These are phyloP conservation scores for Berghia stephanieae DNA, from an alignment of 1,140 invertebrate species.

Conservation along the genomic window DNA sequence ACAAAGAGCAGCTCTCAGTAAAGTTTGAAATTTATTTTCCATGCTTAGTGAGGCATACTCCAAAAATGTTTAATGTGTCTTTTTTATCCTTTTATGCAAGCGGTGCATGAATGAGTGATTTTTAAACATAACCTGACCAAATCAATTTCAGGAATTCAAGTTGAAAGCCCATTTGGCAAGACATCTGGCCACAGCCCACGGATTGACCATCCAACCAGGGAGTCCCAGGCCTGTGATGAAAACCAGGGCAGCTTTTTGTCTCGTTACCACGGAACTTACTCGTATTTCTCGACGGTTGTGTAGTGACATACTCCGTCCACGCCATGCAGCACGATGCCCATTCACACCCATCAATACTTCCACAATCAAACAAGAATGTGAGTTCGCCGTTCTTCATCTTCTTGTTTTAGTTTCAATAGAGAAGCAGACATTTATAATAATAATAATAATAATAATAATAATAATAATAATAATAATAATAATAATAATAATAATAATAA, in stretches of 20 bases:
- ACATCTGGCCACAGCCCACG: slow-evolving; percentile 92
- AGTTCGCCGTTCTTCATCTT: slow-evolving; percentile 40
- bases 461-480: too few relatives aligned
- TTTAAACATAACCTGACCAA: too few relatives aligned
- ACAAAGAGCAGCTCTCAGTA: too few relatives aligned
- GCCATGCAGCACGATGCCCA: slow-evolving; percentile 87
- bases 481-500: not conserved
- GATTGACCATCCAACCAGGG: slow-evolving; percentile 75
- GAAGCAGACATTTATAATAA: not conserved
- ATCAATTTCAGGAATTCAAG: slow-evolving; percentile 81
- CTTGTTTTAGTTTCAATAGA: not conserved
- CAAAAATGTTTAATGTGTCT: too few relatives aligned
- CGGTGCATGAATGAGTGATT: too few relatives aligned
- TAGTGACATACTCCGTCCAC: slow-evolving; percentile 81
- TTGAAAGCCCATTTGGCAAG: slow-evolving; percentile 89
- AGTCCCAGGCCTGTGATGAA: slow-evolving; percentile 93
- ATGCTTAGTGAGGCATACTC: too few relatives aligned
- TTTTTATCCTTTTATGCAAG: too few relatives aligned
- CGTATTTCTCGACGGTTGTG: slow-evolving; percentile 86
- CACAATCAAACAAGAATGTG: slow-evolving; percentile 76
- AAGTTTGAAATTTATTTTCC: too few relatives aligned
- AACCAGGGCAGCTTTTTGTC: slow-evolving; percentile 93
- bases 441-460: too few relatives aligned
- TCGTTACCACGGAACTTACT: slow-evolving; percentile 86
- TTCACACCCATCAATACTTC: slow-evolving; percentile 85